Evolutionary conservation across 2,113 vertebrate genomes (phyloP).

Genomic region (Vombatus ursinus): DNA sequence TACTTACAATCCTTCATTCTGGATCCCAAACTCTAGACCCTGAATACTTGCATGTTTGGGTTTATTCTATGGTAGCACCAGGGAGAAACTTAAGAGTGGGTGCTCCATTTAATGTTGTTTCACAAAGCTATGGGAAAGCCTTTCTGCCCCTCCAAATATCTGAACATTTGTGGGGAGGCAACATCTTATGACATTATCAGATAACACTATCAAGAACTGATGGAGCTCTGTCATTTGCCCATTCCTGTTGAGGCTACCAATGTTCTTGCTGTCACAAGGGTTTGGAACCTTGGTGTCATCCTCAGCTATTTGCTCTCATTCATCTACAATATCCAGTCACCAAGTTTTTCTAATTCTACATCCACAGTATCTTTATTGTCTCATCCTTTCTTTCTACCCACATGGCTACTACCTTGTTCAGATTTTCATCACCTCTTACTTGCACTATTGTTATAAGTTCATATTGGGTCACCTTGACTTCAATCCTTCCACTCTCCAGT

Average conservation of each 20-base stretch:
- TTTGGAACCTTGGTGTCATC: background rate
- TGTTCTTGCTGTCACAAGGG: background rate
- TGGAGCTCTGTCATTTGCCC: background rate
- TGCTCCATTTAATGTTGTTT: background rate
- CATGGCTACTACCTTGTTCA: background rate
- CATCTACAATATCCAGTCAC: background rate
- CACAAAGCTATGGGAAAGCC: background rate
- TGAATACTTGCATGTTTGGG: background rate
- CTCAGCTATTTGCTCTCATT: background rate
- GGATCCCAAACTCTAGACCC: background rate
- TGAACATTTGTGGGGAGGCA: background rate
- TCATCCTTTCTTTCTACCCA: background rate
- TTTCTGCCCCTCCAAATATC: background rate
- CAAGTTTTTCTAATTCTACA: background rate
- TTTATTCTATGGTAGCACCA: background rate
- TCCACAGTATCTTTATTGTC: background rate
- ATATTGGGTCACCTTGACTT: background rate
- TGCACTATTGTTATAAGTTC: background rate
- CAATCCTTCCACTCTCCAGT: background rate
- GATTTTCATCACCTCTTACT: background rate
- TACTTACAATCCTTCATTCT: rapidly evolving
- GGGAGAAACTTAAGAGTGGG: background rate
- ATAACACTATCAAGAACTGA: background rate
- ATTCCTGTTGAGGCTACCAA: background rate
- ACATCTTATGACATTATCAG: background rate